These are phyloP conservation scores for Epinephelus lanceolatus DNA, from an alignment of 2,113 vertebrate genomes.

Conservation along the genomic window DNA sequence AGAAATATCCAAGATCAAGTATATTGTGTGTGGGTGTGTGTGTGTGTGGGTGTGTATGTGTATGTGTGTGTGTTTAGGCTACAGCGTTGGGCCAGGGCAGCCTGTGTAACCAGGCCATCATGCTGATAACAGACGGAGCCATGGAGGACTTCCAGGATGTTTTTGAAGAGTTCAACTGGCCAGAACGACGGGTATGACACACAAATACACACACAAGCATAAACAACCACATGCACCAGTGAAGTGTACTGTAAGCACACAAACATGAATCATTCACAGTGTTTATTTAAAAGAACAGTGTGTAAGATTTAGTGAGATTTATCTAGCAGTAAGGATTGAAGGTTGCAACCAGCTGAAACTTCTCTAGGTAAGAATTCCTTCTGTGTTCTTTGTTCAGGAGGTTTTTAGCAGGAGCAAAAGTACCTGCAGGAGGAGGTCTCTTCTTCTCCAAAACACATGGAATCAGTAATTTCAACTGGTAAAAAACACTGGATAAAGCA, in stretches of 20 bases:
- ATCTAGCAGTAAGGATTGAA: too few relatives aligned
- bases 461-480: too few relatives aligned
- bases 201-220: background rate
- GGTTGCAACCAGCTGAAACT: too few relatives aligned
- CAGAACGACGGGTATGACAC: conserved; percentile 89
- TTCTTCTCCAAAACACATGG: too few relatives aligned
- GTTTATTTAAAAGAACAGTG: background rate
- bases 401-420: too few relatives aligned
- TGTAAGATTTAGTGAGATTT: too few relatives aligned
- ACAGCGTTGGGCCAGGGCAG: conserved; percentile 88
- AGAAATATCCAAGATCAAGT: background rate
- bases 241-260: background rate
- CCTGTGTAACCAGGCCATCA: conserved; percentile 96
- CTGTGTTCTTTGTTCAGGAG: too few relatives aligned
- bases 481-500: too few relatives aligned
- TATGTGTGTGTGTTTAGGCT: conserved; percentile 69
- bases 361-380: too few relatives aligned
- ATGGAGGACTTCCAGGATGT: conserved; percentile 94
- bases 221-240: background rate
- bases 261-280: background rate
- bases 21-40: conserved; percentile 37
- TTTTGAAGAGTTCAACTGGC: conserved; percentile 96
- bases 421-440: too few relatives aligned
- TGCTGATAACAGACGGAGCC: conserved; percentile 96
- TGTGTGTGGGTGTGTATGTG: conserved; percentile 19